Base-by-base conservation (phyloP, 1,140 invertebrate genomes). In the Pachyrhynchus sulphureomaculatus region DNA sequence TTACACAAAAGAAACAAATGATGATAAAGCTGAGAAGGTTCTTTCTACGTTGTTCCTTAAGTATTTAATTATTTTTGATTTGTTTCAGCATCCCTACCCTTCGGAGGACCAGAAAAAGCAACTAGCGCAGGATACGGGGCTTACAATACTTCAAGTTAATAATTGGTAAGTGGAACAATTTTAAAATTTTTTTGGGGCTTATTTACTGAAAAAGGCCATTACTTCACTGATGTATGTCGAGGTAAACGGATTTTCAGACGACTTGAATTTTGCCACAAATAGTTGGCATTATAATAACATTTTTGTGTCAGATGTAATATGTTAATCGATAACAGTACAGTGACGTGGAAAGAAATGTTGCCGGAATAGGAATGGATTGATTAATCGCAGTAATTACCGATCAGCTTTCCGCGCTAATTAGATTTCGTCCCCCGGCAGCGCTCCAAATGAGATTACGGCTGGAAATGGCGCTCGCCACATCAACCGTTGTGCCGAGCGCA, bases 51-150 rank as follows among this genome's bases (percentile, higher is more conserved):
- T n/a, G n/a, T n/a, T n/a, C n/a, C n/a, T n/a, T n/a, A n/a, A n/a
- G n/a, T n/a, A 29, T 29, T 6, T 29, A 3, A 20, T 13, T 49
- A 15, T 49, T 57, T 45, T 45, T 37, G 55, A 1, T 82, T 79
- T 82, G 79, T 91, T 93, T 12, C 87, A 99, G 97, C 97, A 99
- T 88, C 97, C 98, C 62, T 99, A 99, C 85, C 97, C 97, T 71
- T 98, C 96, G 79, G 97, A 99, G 86, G 97, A 99, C 84, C 97
- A 99, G 86, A 99, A 99, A 85, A 99, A 99, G 81, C 96, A 99
- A 82, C 85, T 99, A 83, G 96, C 98, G 77, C 93, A 98, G 83
- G 96, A 99, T 80, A 99, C 98, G 77, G 96, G 96, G 79, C 86
- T 99, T 80, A 99, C 97, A 77, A 98, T 99, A 84, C 88, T 99